phyloP scores from a whole-genome alignment of 2,113 vertebrate genomes.

The Zapornia atra region DNA sequence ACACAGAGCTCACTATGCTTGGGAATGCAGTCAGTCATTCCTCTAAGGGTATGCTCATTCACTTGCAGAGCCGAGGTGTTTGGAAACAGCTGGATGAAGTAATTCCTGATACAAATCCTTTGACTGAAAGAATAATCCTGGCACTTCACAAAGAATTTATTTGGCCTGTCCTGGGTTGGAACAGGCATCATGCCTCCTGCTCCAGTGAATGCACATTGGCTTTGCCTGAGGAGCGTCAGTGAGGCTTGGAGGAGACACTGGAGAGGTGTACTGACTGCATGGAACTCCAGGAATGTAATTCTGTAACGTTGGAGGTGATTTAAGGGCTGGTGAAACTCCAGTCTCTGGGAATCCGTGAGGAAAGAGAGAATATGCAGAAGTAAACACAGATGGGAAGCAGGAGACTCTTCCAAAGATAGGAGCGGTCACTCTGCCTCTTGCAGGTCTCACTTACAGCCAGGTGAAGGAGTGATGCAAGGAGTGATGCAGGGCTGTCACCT shows the following conservation, averaged over 20 bases:
- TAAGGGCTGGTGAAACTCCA: background rate
- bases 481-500: rapidly evolving
- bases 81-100: background rate
- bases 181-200: rapidly evolving
- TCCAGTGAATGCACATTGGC: rapidly evolving
- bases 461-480: rapidly evolving
- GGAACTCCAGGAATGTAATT: no score
- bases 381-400: background rate
- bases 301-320: background rate
- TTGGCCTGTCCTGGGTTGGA: background rate
- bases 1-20: background rate
- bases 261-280: background rate
- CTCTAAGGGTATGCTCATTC: background rate
- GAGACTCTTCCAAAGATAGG: rapidly evolving
- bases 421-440: background rate
- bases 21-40: background rate
- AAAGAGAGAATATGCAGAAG: background rate
- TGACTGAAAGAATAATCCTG: background rate
- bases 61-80: background rate
- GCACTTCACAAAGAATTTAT: background rate
- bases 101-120: background rate
- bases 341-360: background rate
- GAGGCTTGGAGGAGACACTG: background rate
- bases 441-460: background rate
- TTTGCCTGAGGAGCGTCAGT: background rate